Conservation (phyloP, 2,797 vertebrate species). For the Mormyrops boulengeri region DNA sequence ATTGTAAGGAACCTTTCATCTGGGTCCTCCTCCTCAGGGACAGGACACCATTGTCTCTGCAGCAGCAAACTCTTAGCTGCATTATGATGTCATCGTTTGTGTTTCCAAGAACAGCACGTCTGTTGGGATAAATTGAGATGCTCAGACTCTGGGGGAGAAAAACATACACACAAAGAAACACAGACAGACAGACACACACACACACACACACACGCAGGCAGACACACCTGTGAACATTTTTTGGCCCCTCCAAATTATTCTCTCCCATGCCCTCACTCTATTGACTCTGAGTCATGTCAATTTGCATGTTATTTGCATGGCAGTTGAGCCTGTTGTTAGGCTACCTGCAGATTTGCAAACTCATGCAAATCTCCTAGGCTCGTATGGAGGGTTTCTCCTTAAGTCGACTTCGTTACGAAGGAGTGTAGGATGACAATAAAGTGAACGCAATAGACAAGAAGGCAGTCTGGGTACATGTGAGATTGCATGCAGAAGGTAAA, state of each 20-base stretch:
- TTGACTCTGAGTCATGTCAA: slow-evolving; percentile 3
- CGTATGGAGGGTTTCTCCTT: background rate
- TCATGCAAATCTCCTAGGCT: slow-evolving; percentile 13
- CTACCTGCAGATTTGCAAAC: slow-evolving; percentile 21
- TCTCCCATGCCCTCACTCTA: background rate
- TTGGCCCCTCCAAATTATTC: background rate
- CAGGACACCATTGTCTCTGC: slow-evolving; percentile 17
- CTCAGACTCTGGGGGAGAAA: background rate
- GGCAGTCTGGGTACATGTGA: background rate
- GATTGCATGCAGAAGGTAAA: background rate
- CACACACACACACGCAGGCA: background rate
- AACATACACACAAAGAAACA: background rate
- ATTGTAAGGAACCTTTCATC: slow-evolving; percentile 6
- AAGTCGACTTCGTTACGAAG: background rate
- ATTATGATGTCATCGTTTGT: slow-evolving; percentile 17
- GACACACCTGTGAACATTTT: background rate
- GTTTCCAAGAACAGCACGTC: slow-evolving; percentile 8
- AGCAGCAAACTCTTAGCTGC: background rate
- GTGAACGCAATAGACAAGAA: background rate
- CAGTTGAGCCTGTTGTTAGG: slow-evolving; percentile 25
- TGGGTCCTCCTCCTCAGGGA: slow-evolving; percentile 1
- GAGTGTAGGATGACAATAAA: background rate
- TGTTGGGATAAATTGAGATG: slow-evolving; percentile 10
- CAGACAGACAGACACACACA: background rate
- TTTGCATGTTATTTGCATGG: slow-evolving; percentile 29